Evolutionary conservation across 2,797 vertebrate species (phyloP).

Genomic region (Benthosema pterotum): DNA sequence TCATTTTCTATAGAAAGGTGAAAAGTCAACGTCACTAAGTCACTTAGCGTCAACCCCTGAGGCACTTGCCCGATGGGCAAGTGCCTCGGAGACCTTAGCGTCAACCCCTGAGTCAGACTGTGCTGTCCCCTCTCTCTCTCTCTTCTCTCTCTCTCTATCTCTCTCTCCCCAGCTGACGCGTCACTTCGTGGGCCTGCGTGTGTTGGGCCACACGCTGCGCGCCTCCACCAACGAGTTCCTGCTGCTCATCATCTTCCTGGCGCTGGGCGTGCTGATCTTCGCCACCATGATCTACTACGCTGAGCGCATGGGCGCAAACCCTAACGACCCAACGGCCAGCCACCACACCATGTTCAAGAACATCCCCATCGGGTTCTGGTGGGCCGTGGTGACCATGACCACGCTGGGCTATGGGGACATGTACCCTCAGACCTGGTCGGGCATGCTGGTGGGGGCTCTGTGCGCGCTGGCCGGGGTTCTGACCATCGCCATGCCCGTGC

Average conservation of each 20-base stretch:
- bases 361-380: constrained; percentile 99
- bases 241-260: constrained; percentile 97
- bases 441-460: constrained; percentile 96
- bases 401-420: constrained; percentile 97
- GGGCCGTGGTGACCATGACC: constrained; percentile 99
- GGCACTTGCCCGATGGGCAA: too few relatives aligned
- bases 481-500: constrained; percentile 99
- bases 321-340: constrained; percentile 92
- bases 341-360: constrained; percentile 97
- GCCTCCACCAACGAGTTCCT: constrained; percentile 97
- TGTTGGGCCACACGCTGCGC: constrained; percentile 93
- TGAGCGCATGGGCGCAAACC: constrained; percentile 92
- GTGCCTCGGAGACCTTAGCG: too few relatives aligned
- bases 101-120: too few relatives aligned
- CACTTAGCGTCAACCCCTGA: too few relatives aligned
- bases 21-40: too few relatives aligned
- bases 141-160: too few relatives aligned
- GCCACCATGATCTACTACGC: constrained; percentile 99
- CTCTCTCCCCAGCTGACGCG: too few relatives aligned
- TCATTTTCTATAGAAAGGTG: too few relatives aligned
- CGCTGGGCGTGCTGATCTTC: constrained; percentile 96
- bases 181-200: constrained; percentile 94
- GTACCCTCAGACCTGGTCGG: constrained; percentile 98
- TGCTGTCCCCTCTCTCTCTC: too few relatives aligned
- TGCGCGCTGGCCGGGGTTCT: constrained; percentile 96